Evolutionary conservation across 2,113 vertebrate species (phyloP).

Genomic region (Sapayoa aenigma): DNA sequence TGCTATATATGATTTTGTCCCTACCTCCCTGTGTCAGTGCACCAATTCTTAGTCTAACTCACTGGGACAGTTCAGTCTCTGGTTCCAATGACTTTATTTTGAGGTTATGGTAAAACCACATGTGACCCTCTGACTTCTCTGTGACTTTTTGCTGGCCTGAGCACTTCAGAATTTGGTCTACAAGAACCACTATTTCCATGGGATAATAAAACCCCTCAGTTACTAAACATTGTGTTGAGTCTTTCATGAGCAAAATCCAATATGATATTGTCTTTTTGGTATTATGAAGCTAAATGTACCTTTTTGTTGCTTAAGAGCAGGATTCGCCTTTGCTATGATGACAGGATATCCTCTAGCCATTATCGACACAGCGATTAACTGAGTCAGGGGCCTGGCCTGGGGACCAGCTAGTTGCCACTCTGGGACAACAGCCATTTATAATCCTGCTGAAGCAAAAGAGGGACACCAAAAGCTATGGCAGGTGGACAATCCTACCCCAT

Average conservation of each 20-base stretch:
- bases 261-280: not conserved
- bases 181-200: not conserved
- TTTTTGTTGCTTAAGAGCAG: not conserved
- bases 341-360: not conserved
- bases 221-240: not conserved
- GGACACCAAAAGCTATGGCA: not conserved
- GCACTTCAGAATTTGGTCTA: not conserved
- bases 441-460: not conserved
- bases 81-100: not conserved
- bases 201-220: not conserved
- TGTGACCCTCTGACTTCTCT: not conserved
- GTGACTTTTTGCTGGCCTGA: not conserved
- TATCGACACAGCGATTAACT: not conserved
- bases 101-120: not conserved
- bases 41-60: not conserved
- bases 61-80: not conserved
- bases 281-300: not conserved
- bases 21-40: rapidly evolving
- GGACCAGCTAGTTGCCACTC: not conserved
- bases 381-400: not conserved
- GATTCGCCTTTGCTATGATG: not conserved
- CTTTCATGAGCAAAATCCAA: not conserved
- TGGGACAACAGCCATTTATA: not conserved
- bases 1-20: not conserved
- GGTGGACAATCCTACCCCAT: not conserved